Evolutionary conservation across 35 echinoderm and acorn worm genomes (phyloP).

Genomic region (Diadema setosum): DNA sequence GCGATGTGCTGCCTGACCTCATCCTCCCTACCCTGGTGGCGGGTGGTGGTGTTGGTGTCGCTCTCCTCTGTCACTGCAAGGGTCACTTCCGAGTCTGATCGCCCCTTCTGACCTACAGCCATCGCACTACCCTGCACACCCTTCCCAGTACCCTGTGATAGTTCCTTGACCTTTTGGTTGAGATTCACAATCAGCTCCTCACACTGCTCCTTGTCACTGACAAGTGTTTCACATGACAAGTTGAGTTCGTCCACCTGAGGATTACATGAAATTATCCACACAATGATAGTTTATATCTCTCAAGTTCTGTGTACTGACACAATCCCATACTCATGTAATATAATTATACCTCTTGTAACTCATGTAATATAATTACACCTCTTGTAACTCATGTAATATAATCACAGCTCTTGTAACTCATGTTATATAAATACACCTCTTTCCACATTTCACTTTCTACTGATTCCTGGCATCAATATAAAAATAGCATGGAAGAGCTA

Average conservation of each 20-base stretch:
- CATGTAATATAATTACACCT: no score
- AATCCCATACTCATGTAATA: no score
- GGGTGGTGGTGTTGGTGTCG: not conserved
- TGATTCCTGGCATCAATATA: no score
- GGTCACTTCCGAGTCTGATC: conserved; percentile 42
- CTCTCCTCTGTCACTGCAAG: conserved; percentile 37
- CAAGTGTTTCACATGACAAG: conserved; percentile 39
- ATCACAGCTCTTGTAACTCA: no score
- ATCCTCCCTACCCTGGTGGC: not conserved
- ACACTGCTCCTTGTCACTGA: conserved; percentile 64
- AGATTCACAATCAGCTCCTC: conserved; percentile 67
- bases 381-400: no score
- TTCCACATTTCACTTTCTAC: no score
- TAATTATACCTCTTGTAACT: no score
- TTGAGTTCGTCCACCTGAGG: conserved; percentile 29
- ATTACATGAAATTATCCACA: not conserved
- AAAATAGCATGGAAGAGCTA: no score
- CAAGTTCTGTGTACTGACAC: no score
- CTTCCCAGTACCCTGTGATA: conserved; percentile 11
- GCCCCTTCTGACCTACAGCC: not conserved
- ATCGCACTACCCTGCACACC: not conserved
- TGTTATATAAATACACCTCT: no score
- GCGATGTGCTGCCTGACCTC: not conserved
- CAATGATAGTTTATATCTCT: no score
- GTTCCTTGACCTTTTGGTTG: conserved; percentile 47